Evolutionary conservation across 1,140 invertebrate species (phyloP).

Genomic region (Saccostrea echinata): DNA sequence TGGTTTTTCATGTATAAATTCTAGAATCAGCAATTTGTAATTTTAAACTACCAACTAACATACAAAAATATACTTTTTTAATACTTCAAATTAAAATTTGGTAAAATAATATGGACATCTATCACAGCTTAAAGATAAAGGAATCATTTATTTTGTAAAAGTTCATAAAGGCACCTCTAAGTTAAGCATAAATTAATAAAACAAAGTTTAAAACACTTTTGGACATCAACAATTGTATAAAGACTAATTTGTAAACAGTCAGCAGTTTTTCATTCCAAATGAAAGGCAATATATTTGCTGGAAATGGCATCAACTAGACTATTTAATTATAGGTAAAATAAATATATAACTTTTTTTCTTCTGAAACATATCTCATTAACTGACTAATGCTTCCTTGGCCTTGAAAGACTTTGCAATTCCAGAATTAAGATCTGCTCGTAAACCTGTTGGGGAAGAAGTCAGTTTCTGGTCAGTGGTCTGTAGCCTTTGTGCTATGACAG

Average conservation of each 20-base stretch:
- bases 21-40: too few species aligned
- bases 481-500: background rate
- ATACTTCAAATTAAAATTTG: background rate
- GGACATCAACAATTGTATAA: background rate
- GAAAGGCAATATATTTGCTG: background rate
- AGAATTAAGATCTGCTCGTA: background rate
- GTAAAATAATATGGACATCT: background rate
- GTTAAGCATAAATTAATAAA: background rate
- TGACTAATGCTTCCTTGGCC: background rate
- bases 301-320: background rate
- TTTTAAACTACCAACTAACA: too few species aligned
- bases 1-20: too few species aligned
- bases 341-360: background rate
- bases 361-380: background rate
- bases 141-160: background rate
- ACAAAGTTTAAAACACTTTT: background rate
- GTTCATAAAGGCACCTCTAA: background rate
- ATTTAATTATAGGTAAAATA: background rate
- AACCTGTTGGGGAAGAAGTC: background rate
- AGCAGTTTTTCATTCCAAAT: background rate
- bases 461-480: background rate
- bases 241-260: background rate
- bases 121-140: background rate
- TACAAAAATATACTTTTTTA: background rate
- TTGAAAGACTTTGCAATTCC: background rate